Base-by-base conservation (phyloP, 2,888 invertebrate genomes). In the Argyresthia albistria region DNA sequence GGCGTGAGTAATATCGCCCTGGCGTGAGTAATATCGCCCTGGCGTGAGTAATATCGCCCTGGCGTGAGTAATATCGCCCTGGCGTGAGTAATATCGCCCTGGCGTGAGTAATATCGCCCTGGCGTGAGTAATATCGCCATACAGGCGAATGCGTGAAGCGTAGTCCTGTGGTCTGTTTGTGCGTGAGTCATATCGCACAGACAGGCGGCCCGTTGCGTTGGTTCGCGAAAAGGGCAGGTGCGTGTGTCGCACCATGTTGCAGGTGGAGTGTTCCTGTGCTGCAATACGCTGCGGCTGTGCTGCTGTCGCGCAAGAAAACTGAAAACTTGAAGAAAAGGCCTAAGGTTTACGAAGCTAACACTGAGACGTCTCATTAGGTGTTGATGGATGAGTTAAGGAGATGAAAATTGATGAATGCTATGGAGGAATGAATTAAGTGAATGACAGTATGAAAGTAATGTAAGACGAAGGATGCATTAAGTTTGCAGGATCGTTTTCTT, bases 221-320 rank as follows among this genome's bases (percentile, higher is more conserved):
- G 3, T 9, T 39, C 39, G 39, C 39, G 25, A 25, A 8, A n/a
- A 9, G 9, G 39, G 39, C 10, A 9, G 39, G 39, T n/a, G 39
- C 4, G 39, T 43, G 9, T 53, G 48, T n/a, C 48, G 46, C 36
- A 48, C 43, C 53, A 47, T 39, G 39, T 39, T 39, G 8, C 39
- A 39, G 39, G 8, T 39, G 8, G n/a, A n/a, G n/a, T n/a, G n/a
- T n/a, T 11, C 4, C 3, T 39, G 39, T 8, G 39, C 39, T 39
- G 39, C 39, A 3, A 4, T n/a, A 8, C 39, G n/a, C 39, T 39
- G 39, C n/a, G 39, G n/a, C 9, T n/a, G 8, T 8, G 39, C 39
- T 39, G 39, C 8, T 3, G 39, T 11, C 10, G 10, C n/a, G 3
- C 3, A 11, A n/a, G n/a, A 39, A n/a, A 9, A 11, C 1, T 8